Evolutionary conservation across 2,113 vertebrate genomes (phyloP).

Genomic region (Amphilophus citrinellus): DNA sequence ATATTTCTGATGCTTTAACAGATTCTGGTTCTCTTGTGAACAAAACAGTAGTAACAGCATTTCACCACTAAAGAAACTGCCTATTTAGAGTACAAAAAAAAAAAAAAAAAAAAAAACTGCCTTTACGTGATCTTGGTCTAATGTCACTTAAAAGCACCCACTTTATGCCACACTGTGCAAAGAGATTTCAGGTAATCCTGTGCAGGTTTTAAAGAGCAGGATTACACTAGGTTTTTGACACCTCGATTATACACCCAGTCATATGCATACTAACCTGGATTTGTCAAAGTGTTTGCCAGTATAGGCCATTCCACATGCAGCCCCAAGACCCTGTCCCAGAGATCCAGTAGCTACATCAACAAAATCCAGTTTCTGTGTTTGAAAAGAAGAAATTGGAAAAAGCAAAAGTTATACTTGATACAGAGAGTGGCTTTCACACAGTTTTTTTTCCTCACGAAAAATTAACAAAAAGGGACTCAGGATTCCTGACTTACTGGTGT

Average conservation of each 20-base stretch:
- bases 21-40: not conserved
- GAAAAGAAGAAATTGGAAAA: not conserved
- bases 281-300: conserved; percentile 90
- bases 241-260: not conserved
- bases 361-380: conserved; percentile 84
- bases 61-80: not conserved
- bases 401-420: not conserved
- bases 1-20: not conserved
- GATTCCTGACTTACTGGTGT: conserved; percentile 80
- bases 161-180: not conserved
- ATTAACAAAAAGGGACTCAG: accelerated
- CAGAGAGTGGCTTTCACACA: not conserved
- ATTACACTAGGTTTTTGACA: not conserved
- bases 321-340: conserved; percentile 87
- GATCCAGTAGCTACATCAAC: conserved; percentile 88
- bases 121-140: not conserved
- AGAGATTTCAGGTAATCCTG: accelerated
- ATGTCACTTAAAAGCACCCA: accelerated
- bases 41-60: not conserved
- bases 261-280: conserved; percentile 77
- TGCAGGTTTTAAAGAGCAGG: not conserved
- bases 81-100: not conserved
- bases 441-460: not conserved
- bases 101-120: not conserved
- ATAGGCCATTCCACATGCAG: conserved; percentile 91